A percentile compares a stretch with the other conserved stretches of the same genome.
Evolutionary conservation across 2,888 invertebrate species (phyloP).

Genomic region (Eristalinus sepulchralis): DNA sequence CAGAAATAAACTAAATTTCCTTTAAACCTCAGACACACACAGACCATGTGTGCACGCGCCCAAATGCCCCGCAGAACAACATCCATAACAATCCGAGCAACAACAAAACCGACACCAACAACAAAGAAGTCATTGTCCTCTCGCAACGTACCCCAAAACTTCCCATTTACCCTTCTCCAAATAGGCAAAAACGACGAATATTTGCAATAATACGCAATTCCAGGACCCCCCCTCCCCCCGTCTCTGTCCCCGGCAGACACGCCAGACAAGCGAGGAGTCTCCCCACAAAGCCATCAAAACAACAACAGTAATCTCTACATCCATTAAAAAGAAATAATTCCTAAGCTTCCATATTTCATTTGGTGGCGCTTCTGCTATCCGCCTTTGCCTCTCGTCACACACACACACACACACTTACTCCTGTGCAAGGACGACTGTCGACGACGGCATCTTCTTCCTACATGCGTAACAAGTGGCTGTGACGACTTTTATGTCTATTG

Average conservation of each 20-base stretch:
- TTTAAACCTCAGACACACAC: not conserved
- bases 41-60: not conserved
- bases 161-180: conserved; percentile 40
- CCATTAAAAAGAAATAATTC: conserved; percentile 72
- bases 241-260: conserved; percentile 9
- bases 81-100: conserved; percentile 20
- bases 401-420: not conserved
- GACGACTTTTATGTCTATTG: conserved; percentile 72
- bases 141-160: conserved; percentile 52
- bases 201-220: conserved; percentile 61
- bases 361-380: conserved; percentile 28
- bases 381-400: not conserved
- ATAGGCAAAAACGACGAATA: conserved; percentile 14
- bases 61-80: conserved; percentile 58
- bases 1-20: conserved; percentile 38
- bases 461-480: conserved; percentile 71
- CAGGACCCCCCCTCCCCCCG: not conserved
- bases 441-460: conserved; percentile 50
- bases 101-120: conserved; percentile 6
- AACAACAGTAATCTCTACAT: conserved; percentile 68
- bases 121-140: conserved; percentile 67
- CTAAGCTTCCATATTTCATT: conserved; percentile 71
- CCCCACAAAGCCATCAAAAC: conserved; percentile 31
- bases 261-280: not conserved
- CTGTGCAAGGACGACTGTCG: conserved; percentile 45